Percentiles rank a stretch among this genome's conserved stretches.
Conservation (phyloP, 2,888 invertebrate species). For the Rhagophthalmus giganteus region DNA sequence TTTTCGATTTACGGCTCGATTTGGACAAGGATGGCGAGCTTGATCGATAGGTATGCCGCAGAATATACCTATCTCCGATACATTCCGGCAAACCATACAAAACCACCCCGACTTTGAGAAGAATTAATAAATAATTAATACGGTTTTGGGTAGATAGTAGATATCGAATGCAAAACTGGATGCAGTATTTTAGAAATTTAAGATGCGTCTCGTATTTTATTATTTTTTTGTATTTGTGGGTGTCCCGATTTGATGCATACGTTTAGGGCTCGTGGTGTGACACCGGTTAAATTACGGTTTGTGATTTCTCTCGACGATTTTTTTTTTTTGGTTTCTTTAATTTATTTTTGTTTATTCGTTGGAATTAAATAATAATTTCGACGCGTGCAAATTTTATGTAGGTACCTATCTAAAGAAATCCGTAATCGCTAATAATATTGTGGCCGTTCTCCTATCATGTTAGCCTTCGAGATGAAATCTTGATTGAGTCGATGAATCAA, state of each 20-base stretch:
- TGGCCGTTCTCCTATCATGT: too few species aligned
- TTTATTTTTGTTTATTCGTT: too few species aligned
- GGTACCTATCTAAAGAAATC: too few species aligned
- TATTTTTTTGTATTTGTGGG: slow-evolving; percentile 20
- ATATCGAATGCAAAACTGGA: slow-evolving; percentile 19
- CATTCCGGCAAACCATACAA: slow-evolving; percentile 13
- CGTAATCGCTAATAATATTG: too few species aligned
- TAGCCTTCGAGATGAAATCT: too few species aligned
- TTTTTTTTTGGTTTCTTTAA: too few species aligned
- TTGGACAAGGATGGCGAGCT: slow-evolving; percentile 20
- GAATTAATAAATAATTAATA: slow-evolving; percentile 12
- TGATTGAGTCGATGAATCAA: slow-evolving; percentile 27
- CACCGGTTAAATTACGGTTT: slow-evolving; percentile 21
- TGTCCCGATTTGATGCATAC: slow-evolving; percentile 30
- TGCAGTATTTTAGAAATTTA: slow-evolving; percentile 30
- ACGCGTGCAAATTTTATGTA: too few species aligned
- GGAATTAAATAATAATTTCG: neutral
- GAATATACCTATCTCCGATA: slow-evolving; percentile 29
- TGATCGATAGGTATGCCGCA: slow-evolving; percentile 27
- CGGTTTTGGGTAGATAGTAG: slow-evolving; percentile 11
- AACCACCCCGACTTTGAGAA: neutral
- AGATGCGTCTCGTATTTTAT: slow-evolving; percentile 14
- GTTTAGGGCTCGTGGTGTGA: slow-evolving; percentile 18
- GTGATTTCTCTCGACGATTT: too few species aligned
- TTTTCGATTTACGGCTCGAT: slow-evolving; percentile 22